Evolutionary conservation across 2,888 invertebrate genomes (phyloP).

Genomic region (Balanococcus diminutus): DNA sequence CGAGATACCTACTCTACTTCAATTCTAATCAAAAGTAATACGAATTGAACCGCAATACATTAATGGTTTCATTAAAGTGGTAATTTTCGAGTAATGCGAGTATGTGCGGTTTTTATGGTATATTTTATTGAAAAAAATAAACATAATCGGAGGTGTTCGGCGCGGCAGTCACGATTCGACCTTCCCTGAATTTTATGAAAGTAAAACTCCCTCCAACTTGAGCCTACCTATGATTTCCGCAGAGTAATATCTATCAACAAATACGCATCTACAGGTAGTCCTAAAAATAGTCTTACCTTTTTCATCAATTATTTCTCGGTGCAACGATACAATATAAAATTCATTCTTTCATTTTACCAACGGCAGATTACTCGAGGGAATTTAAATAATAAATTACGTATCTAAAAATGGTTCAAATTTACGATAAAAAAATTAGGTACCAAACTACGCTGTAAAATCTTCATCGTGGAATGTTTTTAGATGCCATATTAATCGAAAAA

Average conservation of each 20-base stretch:
- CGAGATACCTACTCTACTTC: background rate
- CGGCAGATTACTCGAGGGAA: conserved; percentile 1
- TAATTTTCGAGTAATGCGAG: background rate
- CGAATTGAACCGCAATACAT: background rate
- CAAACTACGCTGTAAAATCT: background rate
- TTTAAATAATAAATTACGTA: conserved; percentile 10
- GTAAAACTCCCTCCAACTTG: background rate
- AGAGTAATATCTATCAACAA: background rate
- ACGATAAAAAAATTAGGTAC: background rate
- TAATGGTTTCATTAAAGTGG: background rate
- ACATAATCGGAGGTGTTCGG: background rate
- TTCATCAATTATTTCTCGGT: background rate
- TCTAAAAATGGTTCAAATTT: background rate
- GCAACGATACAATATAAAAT: background rate
- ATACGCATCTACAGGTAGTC: background rate
- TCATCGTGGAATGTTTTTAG: background rate
- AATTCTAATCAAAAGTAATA: background rate
- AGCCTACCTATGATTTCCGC: background rate
- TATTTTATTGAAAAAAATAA: background rate
- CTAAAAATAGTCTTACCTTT: background rate
- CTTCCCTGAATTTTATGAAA: conserved; percentile 32
- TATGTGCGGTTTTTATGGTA: conserved; percentile 18
- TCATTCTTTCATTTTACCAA: conserved; percentile 14
- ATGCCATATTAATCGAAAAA: background rate
- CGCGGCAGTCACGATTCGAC: background rate